These are phyloP conservation scores for Spatulosminthurus flaviceps DNA, from an alignment of 2,888 invertebrate species.

Conservation along the genomic window DNA sequence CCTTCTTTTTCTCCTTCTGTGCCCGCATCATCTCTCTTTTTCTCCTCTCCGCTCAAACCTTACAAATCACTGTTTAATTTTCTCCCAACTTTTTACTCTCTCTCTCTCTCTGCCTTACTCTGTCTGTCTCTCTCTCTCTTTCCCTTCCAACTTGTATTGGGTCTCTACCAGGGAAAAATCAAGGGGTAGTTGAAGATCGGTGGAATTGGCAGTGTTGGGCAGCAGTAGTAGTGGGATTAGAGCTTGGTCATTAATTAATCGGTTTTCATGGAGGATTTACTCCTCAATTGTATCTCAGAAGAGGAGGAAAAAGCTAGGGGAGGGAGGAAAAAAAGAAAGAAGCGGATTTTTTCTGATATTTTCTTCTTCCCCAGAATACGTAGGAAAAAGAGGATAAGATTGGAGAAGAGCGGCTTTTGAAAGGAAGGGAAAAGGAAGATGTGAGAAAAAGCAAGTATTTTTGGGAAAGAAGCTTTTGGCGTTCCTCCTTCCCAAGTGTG, in stretches of 20 bases:
- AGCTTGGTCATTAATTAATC: conserved; percentile 12
- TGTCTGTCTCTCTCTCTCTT: conserved; percentile 4
- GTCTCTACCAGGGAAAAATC: too few species aligned
- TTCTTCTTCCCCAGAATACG: too few species aligned
- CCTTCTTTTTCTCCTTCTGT: background rate
- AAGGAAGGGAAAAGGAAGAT: background rate
- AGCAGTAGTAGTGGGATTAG: background rate
- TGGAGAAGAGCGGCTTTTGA: too few species aligned
- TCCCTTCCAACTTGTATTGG: too few species aligned
- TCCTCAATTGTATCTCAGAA: background rate
- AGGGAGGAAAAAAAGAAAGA: background rate
- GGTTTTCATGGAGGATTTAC: conserved; percentile 25
- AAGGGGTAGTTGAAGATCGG: too few species aligned
- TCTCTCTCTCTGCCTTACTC: background rate
- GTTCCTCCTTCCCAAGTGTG: too few species aligned
- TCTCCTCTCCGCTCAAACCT: conserved; percentile 1
- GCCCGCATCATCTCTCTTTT: conserved; percentile 2
- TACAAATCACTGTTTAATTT: too few species aligned
- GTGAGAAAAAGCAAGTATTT: background rate
- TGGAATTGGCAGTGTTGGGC: background rate
- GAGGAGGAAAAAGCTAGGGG: too few species aligned
- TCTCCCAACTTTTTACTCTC: background rate
- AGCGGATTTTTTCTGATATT: too few species aligned
- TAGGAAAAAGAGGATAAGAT: too few species aligned
- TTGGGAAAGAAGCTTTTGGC: too few species aligned